Base-by-base conservation (phyloP, 1,140 invertebrate genomes). In the Heliconius hermathena region DNA sequence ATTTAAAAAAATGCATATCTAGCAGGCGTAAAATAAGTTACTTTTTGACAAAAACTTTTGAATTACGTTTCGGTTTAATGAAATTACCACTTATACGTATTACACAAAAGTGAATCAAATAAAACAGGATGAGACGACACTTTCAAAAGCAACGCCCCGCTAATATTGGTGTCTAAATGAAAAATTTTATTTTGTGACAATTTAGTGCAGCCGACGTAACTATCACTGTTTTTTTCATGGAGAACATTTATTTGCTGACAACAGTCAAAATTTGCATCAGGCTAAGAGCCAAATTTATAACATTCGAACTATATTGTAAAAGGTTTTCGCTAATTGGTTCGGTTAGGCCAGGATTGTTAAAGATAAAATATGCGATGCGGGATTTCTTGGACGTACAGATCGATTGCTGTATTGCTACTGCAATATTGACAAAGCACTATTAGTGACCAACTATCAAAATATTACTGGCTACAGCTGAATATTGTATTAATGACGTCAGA, bases 281-380 rank as follows among this genome's bases (percentile, higher is more conserved):
- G 89, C 90, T 90, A 93, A 93, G 91, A 93, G 92, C 93, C 93
- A 93, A 93, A 93, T 93, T 94, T 93, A 92, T 92, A 91, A 90
- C 91, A 92, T 90, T 89, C 90, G 83, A 66, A 88, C 82, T 88
- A 87, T 89, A 89, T 83, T 87, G 90, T 87, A 84, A 83, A 90
- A 92, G 88, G 90, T 91, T 93, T 94, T 89, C 91, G 78, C 89
- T 94, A 94, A 93, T 94, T 94, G 92, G 90, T 93, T 87, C 84
- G 88, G 89, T 87, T 88, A 84, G 84, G 86, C 85, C 92, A 93
- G 93, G 92, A 93, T 92, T 93, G 93, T 94, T 94, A 93, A 93
- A 92, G 91, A 93, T 94, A 94, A 94, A 94, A 94, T 94, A 93
- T 94, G 88, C 93, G 85, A 89, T 91, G 89, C 91, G 85, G 91